A percentile compares a stretch with the other conserved stretches of the same genome.
Evolutionary conservation across 2,888 invertebrate species (phyloP).

Genomic region (Halocaridina rubra): DNA sequence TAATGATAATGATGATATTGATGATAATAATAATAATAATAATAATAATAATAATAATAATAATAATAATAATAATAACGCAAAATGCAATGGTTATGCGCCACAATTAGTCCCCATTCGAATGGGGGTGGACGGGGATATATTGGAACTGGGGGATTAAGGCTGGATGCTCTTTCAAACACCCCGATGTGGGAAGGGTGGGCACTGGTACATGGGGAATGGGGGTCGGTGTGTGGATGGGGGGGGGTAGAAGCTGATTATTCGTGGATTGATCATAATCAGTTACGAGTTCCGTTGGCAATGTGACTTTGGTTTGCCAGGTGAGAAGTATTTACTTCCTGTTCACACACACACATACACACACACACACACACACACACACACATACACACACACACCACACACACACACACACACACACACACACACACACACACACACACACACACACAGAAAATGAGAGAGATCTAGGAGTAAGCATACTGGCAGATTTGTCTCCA

Average conservation of each 20-base stretch:
- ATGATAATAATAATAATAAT: not conserved
- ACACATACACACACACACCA: not conserved
- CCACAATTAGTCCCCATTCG: not conserved
- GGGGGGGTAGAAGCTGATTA: not conserved
- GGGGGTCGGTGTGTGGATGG: not conserved
- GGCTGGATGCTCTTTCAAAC: too few relatives aligned
- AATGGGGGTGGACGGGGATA: too few relatives aligned
- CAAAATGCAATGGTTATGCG: not conserved
- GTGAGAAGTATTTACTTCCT: too few relatives aligned
- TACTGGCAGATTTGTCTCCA: too few relatives aligned
- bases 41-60: not conserved
- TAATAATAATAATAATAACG: not conserved
- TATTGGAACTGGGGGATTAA: too few relatives aligned
- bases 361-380: not conserved
- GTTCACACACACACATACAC: not conserved
- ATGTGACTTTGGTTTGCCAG: too few relatives aligned
- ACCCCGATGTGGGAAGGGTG: not conserved
- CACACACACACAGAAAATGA: not conserved
- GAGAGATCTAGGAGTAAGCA: too few relatives aligned
- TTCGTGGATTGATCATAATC: too few relatives aligned
- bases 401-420: not conserved
- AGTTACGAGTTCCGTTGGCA: too few relatives aligned
- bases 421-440: not conserved
- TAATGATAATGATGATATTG: not conserved
- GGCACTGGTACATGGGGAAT: too few relatives aligned